phyloP scores from a whole-genome alignment of 2,888 invertebrate genomes.

The Xestobium rufovillosum region DNA sequence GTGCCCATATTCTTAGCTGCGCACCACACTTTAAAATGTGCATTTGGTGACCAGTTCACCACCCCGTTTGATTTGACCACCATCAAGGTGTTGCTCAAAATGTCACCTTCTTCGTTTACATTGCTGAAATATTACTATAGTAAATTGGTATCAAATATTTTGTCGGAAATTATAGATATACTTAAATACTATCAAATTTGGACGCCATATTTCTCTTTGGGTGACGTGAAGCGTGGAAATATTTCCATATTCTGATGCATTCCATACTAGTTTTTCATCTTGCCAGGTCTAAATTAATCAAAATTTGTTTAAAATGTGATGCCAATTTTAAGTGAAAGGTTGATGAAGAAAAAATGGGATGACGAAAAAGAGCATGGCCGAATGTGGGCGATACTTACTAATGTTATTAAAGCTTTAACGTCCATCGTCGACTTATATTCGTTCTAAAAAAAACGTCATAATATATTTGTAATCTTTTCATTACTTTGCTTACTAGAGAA shows the following conservation, averaged over 20 bases:
- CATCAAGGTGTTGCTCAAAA: slow-evolving; percentile 32
- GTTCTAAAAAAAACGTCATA: slow-evolving; percentile 37
- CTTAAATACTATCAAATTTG: slow-evolving; percentile 46
- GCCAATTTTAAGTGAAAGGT: too few relatives aligned
- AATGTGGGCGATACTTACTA: too few relatives aligned
- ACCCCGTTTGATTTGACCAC: slow-evolving; percentile 32
- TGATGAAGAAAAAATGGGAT: too few relatives aligned
- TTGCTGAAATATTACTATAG: too few relatives aligned
- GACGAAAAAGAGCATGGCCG: too few relatives aligned
- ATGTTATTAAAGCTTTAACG: slow-evolving; percentile 41
- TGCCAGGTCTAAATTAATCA: slow-evolving; percentile 50
- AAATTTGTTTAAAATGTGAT: too few relatives aligned
- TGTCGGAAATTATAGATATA: slow-evolving; percentile 21
- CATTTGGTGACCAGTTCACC: slow-evolving; percentile 36
- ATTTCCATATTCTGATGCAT: slow-evolving; percentile 50
- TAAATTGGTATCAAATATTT: background rate
- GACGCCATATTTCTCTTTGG: slow-evolving; percentile 54
- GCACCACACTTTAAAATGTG: slow-evolving; percentile 38
- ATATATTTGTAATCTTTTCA: background rate
- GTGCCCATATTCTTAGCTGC: slow-evolving; percentile 32
- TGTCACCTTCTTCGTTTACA: slow-evolving; percentile 24
- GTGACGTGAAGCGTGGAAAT: slow-evolving; percentile 45
- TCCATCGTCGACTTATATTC: slow-evolving; percentile 33
- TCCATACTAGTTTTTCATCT: slow-evolving; percentile 56
- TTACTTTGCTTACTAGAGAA: too few relatives aligned